Evolutionary conservation across 1,140 invertebrate species (phyloP).

Genomic region (Lasioglossum baleicum): DNA sequence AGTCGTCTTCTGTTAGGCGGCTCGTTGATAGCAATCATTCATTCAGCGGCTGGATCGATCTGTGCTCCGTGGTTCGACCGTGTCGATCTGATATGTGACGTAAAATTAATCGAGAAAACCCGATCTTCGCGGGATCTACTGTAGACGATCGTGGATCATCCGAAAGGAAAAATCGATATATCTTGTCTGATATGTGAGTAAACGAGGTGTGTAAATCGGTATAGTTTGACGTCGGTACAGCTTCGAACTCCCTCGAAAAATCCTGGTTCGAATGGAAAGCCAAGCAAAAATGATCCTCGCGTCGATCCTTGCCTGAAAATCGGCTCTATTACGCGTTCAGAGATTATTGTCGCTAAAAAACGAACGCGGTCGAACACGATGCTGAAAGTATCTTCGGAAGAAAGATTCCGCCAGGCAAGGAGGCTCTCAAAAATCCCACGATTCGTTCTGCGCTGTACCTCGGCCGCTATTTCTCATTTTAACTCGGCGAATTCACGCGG

Average conservation of each 20-base stretch:
- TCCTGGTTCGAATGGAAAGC: constrained; percentile 10
- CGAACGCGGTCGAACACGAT: neutral
- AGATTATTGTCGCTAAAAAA: neutral
- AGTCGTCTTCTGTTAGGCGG: neutral
- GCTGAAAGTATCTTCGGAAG: too few species aligned
- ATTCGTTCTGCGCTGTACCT: neutral
- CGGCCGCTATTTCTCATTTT: too few species aligned
- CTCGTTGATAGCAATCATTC: neutral
- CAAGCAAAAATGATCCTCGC: constrained; percentile 16
- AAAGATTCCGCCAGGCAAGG: neutral
- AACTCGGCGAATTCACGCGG: neutral
- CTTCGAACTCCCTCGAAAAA: neutral
- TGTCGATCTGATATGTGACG: constrained; percentile 33
- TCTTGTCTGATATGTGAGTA: constrained; percentile 21
- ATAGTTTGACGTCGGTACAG: neutral
- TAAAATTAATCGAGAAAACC: neutral
- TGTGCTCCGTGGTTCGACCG: neutral
- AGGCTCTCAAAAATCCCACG: neutral
- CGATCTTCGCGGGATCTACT: too few species aligned
- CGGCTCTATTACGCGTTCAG: neutral
- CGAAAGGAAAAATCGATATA: constrained; percentile 16
- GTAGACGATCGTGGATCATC: neutral
- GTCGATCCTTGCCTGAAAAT: neutral
- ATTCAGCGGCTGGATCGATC: neutral
- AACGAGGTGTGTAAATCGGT: neutral